phyloP scores from a whole-genome alignment of 37 sponge, comb jelly and placozoan genomes.

The Aplysina aerophoba region DNA sequence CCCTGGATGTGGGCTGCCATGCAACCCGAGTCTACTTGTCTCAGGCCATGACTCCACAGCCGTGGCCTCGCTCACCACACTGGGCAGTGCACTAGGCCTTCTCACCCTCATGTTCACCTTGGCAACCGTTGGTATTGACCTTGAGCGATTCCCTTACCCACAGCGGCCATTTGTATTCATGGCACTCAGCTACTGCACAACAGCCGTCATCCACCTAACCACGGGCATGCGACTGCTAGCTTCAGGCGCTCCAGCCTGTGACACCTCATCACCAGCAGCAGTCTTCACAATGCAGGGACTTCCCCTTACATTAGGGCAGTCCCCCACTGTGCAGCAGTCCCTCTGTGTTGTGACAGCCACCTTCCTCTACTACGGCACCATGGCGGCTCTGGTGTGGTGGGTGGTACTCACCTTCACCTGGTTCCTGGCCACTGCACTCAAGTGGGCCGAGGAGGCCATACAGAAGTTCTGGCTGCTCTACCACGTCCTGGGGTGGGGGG shows the following conservation, averaged over 20 bases:
- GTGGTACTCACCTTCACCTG: constrained; percentile 91
- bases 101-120: constrained; percentile 79
- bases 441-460: constrained; percentile 95
- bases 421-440: constrained; percentile 91
- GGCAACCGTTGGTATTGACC: constrained; percentile 84
- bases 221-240: no score
- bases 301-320: constrained; percentile 13
- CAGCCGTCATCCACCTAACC: no score
- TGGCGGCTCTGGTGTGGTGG: constrained; percentile 89
- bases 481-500: constrained; percentile 85
- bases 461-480: constrained; percentile 77
- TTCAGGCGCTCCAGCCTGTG: no score
- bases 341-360: constrained; percentile 72
- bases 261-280: no score
- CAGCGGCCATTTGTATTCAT: constrained; percentile 88
- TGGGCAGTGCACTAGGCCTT: constrained; percentile 56
- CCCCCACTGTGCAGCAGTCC: constrained; percentile 47
- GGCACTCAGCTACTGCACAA: constrained; percentile 79
- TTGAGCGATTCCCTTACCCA: constrained; percentile 84
- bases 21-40: constrained; percentile 17
- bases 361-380: constrained; percentile 78
- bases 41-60: constrained; percentile 30
- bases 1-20: constrained; percentile 56
- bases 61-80: constrained; percentile 55
- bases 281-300: no score